Conservation (phyloP, 2,113 vertebrate genomes). For the Corapipo altera region DNA sequence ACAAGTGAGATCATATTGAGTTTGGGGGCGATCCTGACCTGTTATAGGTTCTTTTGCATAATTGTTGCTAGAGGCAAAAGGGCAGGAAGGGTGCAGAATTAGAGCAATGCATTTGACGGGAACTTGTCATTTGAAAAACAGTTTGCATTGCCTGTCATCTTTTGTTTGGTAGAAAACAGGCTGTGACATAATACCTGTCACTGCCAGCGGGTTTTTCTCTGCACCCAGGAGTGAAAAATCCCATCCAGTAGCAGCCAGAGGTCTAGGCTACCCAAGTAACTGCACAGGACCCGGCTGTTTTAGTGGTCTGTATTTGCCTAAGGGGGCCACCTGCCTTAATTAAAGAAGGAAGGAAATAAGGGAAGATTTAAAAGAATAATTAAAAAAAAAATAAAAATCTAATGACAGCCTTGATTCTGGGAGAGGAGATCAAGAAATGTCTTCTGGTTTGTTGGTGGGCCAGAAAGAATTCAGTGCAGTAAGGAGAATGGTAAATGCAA, state of each 20-base stretch:
- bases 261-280: slow-evolving; percentile 32
- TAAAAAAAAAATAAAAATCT: neutral
- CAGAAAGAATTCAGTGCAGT: neutral
- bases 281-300: neutral
- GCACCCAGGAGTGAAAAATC: slow-evolving; percentile 70
- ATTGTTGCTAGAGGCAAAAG: slow-evolving; percentile 71
- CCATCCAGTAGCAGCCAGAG: slow-evolving; percentile 50
- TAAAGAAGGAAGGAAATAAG: neutral
- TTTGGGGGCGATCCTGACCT: slow-evolving; percentile 74
- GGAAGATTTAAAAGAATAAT: neutral
- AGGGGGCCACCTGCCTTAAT: neutral
- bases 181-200: slow-evolving; percentile 66
- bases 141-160: slow-evolving; percentile 72
- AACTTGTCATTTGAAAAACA: slow-evolving; percentile 74
- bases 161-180: slow-evolving; percentile 70
- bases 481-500: neutral
- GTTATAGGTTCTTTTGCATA: slow-evolving; percentile 73
- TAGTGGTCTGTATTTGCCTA: neutral
- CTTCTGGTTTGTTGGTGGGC: neutral
- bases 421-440: neutral
- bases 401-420: neutral
- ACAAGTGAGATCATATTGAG: slow-evolving; percentile 68
- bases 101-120: slow-evolving; percentile 56
- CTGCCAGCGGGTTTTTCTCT: slow-evolving; percentile 73
- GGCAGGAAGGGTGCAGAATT: slow-evolving; percentile 60